phyloP scores from a whole-genome alignment of 1,140 invertebrate species.

The Scaptomyza pallida region DNA sequence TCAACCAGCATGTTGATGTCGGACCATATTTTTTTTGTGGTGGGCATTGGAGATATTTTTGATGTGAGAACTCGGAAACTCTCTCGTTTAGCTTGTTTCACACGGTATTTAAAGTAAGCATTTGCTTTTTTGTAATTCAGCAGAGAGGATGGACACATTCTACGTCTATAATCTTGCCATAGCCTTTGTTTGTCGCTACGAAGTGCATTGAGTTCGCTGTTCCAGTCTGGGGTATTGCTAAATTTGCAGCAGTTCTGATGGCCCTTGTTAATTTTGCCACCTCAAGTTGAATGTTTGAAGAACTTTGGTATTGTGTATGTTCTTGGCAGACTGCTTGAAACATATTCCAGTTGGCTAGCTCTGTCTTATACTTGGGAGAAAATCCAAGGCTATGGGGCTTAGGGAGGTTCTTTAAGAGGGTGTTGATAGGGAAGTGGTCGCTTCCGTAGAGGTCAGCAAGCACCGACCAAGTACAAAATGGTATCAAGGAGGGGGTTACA shows the following conservation, averaged over 20 bases:
- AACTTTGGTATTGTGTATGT: neutral
- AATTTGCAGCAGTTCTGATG: constrained; percentile 14
- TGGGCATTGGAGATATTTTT: neutral
- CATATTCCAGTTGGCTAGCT: constrained; percentile 25
- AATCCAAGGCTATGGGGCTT: neutral
- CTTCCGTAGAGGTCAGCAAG: neutral
- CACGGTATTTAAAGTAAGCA: constrained; percentile 3
- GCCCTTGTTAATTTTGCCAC: constrained; percentile 17
- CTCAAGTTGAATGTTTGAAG: neutral
- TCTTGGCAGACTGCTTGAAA: neutral
- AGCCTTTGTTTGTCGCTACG: constrained; percentile 21
- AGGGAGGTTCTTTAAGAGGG: neutral
- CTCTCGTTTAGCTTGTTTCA: constrained; percentile 17
- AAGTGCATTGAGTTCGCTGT: constrained; percentile 4
- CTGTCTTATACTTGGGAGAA: constrained; percentile 15
- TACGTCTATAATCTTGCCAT: constrained; percentile 13
- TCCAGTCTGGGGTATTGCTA: constrained; percentile 31
- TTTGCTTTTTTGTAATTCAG: neutral
- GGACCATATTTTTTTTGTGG: constrained; percentile 25
- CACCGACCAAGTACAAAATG: constrained; percentile 18
- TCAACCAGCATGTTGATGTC: constrained; percentile 27
- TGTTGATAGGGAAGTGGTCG: constrained; percentile 27
- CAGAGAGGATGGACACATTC: neutral
- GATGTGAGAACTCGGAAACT: constrained; percentile 19
- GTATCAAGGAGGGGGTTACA: constrained; percentile 3